Evolutionary conservation across 2,113 vertebrate genomes (phyloP).

Genomic region (Chloroceryle aenea): DNA sequence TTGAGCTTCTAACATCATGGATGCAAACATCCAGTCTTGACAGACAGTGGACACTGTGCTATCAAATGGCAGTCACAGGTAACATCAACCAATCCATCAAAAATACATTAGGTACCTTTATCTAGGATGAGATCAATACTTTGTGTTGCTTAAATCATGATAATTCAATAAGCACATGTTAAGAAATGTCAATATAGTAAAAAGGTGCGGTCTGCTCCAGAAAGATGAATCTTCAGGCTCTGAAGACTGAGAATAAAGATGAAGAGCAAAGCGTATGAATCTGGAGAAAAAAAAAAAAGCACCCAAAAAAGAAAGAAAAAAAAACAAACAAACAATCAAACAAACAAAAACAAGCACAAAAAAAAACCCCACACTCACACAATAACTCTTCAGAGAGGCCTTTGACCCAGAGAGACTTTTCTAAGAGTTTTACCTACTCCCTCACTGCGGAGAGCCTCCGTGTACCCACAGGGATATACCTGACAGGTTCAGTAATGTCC

Average conservation of each 20-base stretch:
- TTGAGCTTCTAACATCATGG: background rate
- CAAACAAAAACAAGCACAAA: too few species aligned
- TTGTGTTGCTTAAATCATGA: background rate
- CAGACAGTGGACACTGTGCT: background rate
- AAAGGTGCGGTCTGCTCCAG: background rate
- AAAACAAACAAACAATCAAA: too few species aligned
- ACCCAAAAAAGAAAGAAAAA: too few species aligned
- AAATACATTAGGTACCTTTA: background rate
- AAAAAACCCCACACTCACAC: too few species aligned
- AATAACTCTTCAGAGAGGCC: background rate
- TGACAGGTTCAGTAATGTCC: background rate
- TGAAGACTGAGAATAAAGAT: background rate
- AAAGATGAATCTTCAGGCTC: background rate
- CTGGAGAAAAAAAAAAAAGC: background rate
- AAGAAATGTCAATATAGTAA: background rate
- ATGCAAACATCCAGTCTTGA: background rate
- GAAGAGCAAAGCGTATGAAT: background rate
- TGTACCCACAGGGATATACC: background rate
- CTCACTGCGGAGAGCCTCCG: background rate
- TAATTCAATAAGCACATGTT: background rate
- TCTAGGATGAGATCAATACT: background rate
- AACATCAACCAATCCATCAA: background rate
- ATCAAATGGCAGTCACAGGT: background rate
- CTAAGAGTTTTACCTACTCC: background rate
- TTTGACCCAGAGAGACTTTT: background rate